Evolutionary conservation across 2,888 invertebrate genomes (phyloP).

Genomic region (Pristionchus arcanus): DNA sequence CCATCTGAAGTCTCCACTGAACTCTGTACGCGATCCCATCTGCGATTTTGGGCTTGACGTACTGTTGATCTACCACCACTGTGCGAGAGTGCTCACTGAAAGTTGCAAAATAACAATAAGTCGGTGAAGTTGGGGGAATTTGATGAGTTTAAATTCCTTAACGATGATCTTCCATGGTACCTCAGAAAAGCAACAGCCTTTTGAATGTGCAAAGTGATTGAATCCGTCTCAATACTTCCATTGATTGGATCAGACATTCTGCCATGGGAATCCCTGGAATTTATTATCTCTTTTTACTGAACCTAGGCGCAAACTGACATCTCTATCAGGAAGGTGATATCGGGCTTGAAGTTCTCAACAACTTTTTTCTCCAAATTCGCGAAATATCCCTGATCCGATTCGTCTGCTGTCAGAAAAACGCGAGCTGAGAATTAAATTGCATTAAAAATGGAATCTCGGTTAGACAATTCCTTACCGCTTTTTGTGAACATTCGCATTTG

Average conservation of each 20-base stretch:
- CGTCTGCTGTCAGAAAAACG: not conserved
- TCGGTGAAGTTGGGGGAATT: too few relatives aligned
- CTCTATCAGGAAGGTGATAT: slow-evolving; percentile 22
- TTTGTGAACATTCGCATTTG: slow-evolving; percentile 39
- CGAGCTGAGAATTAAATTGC: not conserved
- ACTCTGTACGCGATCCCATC: not conserved
- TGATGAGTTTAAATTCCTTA: too few relatives aligned
- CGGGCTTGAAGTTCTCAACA: not conserved
- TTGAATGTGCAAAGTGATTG: not conserved
- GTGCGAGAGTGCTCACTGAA: not conserved
- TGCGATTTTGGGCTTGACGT: not conserved
- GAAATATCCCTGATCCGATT: too few relatives aligned
- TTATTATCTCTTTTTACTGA: not conserved
- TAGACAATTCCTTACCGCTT: slow-evolving; percentile 8
- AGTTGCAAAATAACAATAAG: not conserved
- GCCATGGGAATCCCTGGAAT: not conserved
- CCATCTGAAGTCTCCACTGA: slow-evolving; percentile 2
- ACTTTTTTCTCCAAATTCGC: not conserved
- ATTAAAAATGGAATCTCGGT: not conserved
- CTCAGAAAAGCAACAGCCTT: not conserved
- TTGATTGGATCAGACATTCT: not conserved
- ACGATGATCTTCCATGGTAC: not conserved
- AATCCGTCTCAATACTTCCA: not conserved
- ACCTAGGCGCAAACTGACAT: not conserved
- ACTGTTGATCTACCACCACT: slow-evolving; percentile 31